Percentiles rank a stretch among this genome's conserved stretches.
Evolutionary conservation across 2,113 vertebrate genomes (phyloP).

Genomic region (Amphiprion ocellaris): DNA sequence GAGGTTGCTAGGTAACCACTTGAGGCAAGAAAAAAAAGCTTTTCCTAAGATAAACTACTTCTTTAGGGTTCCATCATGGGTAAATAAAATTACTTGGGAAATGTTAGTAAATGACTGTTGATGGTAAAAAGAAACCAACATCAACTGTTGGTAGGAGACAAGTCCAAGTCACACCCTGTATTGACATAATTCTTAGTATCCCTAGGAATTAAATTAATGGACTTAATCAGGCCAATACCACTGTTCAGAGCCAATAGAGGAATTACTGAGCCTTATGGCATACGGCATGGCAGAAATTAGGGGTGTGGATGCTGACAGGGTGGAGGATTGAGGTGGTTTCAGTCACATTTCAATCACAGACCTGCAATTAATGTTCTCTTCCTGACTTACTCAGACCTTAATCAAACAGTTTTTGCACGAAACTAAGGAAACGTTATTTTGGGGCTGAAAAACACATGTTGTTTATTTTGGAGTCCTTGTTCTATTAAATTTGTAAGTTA

Average conservation of each 20-base stretch:
- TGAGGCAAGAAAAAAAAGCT: background rate
- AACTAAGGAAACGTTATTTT: too few relatives aligned
- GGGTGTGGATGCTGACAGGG: background rate
- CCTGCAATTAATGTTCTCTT: too few relatives aligned
- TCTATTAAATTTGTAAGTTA: too few relatives aligned
- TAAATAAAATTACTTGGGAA: background rate
- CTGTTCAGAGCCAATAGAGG: background rate
- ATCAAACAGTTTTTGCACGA: too few relatives aligned
- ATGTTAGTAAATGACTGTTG: background rate
- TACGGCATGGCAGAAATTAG: background rate
- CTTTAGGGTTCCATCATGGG: background rate
- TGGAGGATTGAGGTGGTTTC: too few relatives aligned
- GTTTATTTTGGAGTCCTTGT: too few relatives aligned
- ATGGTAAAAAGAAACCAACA: background rate
- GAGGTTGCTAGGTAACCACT: conserved; percentile 2
- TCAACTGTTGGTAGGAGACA: background rate
- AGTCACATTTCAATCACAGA: too few relatives aligned
- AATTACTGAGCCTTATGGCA: background rate
- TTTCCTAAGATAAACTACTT: background rate
- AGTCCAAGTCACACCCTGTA: background rate
- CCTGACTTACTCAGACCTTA: too few relatives aligned
- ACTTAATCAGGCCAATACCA: background rate
- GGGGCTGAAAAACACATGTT: too few relatives aligned
- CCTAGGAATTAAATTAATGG: background rate
- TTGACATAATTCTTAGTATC: background rate